phyloP scores from a whole-genome alignment of 2,888 invertebrate genomes.

The Chelonus formosanus region DNA sequence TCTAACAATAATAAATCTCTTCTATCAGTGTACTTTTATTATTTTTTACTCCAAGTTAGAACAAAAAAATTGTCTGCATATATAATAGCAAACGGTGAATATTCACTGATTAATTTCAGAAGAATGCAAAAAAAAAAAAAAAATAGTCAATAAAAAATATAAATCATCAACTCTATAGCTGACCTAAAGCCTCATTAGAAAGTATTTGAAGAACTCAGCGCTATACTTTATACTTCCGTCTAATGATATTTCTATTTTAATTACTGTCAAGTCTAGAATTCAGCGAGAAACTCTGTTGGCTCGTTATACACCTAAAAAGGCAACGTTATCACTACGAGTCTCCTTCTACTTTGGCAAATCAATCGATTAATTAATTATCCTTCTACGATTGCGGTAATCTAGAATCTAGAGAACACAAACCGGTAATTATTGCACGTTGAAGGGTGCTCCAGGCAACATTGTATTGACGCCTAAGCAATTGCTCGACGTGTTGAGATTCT shows the following conservation, averaged over 20 bases:
- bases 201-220: background rate
- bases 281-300: slow-evolving; percentile 20
- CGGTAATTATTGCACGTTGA: slow-evolving; percentile 18
- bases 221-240: slow-evolving; percentile 15
- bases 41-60: too few relatives aligned
- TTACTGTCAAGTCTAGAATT: slow-evolving; percentile 25
- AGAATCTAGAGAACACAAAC: slow-evolving; percentile 2
- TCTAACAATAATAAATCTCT: too few relatives aligned
- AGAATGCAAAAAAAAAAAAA: background rate
- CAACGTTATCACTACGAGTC: slow-evolving; percentile 36
- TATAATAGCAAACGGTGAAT: too few relatives aligned
- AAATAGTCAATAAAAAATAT: background rate
- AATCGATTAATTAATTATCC: slow-evolving; percentile 43
- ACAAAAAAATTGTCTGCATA: too few relatives aligned
- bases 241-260: slow-evolving; percentile 37
- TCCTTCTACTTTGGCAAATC: slow-evolving; percentile 34
- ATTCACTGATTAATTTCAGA: too few relatives aligned
- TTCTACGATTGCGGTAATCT: slow-evolving; percentile 40
- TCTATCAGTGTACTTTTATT: too few relatives aligned
- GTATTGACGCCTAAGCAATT: slow-evolving; percentile 19
- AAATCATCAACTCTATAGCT: background rate
- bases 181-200: slow-evolving; percentile 14
- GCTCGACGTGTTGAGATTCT: slow-evolving; percentile 15
- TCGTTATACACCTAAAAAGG: slow-evolving; percentile 40
- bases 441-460: slow-evolving; percentile 17